Evolutionary conservation across 2,888 invertebrate genomes (phyloP), one percentile per base, ranked within the genome.

Genomic region (Erpobdella octoculata): DNA sequence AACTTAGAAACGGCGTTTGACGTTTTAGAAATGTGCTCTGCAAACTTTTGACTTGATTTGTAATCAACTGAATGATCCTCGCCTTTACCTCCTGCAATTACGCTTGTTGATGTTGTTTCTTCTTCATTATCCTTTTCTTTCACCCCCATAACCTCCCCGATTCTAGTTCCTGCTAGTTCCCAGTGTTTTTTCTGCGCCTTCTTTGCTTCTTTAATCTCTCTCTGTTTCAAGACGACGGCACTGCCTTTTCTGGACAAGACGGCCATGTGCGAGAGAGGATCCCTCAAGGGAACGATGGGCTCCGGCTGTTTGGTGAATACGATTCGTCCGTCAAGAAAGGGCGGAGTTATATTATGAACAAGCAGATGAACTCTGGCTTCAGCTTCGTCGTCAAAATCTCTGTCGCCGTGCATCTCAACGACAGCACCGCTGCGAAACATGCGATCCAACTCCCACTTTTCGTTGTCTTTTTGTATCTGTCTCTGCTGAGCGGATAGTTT

Each of bases 291-390:
- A 79, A 98, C 89, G n/a, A 98, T 93, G 0, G 97, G 97, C 81
- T 97, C 96, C 0, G 94, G 94, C 82, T 98, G 97, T 80, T 97
- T 98, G 0, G 98, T 99, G 83, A 98, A 99, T 0, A 97, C 95
- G 77, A 98, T 97, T 71, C 98, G 87, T 0, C 98, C 98, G 83
- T 99, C 98, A 2, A 98, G 86, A 85, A 99, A 99, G 0, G 98
- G 98, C 0, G 98, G 98, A 8, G 98, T 93, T 72, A 97, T 93
- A 81, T 99, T 97, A 83, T 96, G 95, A 0, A 99, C 97, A 6
- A 97, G 84, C 25, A 98, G 85, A 85, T 98, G 96, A 0, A 98
- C 96, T 59, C 96, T 86, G 74, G 94, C 94, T 72, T 94, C 90
- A 62, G 89, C 91, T 82, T 95, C 94, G 84, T 98, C 97, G 67